A percentile compares a stretch with the other conserved stretches of the same genome.
Evolutionary conservation across 2,888 invertebrate species (phyloP).

Genomic region (Polylopha cassiicola): DNA sequence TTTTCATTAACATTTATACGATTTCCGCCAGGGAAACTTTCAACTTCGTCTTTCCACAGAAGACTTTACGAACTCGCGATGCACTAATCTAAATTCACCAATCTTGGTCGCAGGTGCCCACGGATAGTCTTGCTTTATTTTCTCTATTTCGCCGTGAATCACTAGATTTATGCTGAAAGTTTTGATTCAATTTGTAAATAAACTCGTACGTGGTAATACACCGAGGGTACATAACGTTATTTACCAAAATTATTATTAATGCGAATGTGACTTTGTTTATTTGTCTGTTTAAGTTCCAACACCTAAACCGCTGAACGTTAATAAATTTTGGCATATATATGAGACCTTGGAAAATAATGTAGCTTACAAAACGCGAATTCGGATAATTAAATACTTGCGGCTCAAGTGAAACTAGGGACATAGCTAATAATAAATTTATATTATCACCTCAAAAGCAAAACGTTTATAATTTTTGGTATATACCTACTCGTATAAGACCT

Average conservation of each 20-base stretch:
- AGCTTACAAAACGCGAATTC: too few species aligned
- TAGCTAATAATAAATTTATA: too few species aligned
- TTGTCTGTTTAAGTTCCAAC: slow-evolving; percentile 1
- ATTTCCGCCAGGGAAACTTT: slow-evolving; percentile 62
- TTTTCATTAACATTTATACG: slow-evolving; percentile 75
- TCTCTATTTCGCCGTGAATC: slow-evolving; percentile 41
- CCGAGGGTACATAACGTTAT: slow-evolving; percentile 1
- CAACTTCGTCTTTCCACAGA: slow-evolving; percentile 33
- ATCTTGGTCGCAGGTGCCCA: slow-evolving; percentile 54
- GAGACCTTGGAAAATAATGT: too few species aligned
- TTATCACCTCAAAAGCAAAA: too few species aligned
- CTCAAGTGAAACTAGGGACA: too few species aligned
- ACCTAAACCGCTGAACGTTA: too few species aligned
- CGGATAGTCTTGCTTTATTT: slow-evolving; percentile 48
- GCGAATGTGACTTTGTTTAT: too few species aligned
- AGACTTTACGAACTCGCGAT: slow-evolving; percentile 24
- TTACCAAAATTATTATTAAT: too few species aligned
- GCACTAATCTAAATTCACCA: slow-evolving; percentile 61
- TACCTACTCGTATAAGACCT: too few species aligned
- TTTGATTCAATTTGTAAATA: slow-evolving; percentile 18
- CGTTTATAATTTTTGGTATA: too few species aligned
- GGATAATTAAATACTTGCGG: too few species aligned
- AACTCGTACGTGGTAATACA: not conserved
- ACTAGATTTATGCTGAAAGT: slow-evolving; percentile 56
- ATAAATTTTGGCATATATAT: too few species aligned